Conservation (phyloP, 2,888 invertebrate genomes). For the Archips xylosteana region DNA sequence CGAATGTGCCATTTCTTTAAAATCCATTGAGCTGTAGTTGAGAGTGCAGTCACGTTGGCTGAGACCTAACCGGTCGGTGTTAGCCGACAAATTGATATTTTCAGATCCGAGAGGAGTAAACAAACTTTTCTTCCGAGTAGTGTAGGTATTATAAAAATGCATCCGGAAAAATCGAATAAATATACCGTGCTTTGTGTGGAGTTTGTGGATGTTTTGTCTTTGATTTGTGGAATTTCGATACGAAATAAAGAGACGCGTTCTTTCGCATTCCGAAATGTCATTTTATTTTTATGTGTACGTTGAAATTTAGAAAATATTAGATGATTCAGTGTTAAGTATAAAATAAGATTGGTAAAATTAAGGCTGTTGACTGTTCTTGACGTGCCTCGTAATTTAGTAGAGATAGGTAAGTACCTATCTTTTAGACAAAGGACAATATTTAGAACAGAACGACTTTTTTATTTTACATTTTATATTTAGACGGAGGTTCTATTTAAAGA, state of each 20-base stretch:
- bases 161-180: conserved; percentile 30
- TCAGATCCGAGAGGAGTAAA: conserved; percentile 68
- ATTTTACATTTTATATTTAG: too few relatives aligned
- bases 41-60: conserved; percentile 65
- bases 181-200: neutral
- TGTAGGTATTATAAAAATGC: conserved; percentile 34
- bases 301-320: neutral
- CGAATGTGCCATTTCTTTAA: conserved; percentile 57
- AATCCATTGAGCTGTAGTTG: conserved; percentile 59
- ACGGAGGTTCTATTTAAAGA: too few relatives aligned
- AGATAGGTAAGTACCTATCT: too few relatives aligned
- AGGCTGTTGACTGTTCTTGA: too few relatives aligned
- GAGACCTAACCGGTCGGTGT: conserved; percentile 65
- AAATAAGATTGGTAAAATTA: too few relatives aligned
- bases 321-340: neutral
- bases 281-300: neutral
- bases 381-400: too few relatives aligned
- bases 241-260: neutral
- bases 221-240: neutral
- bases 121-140: conserved; percentile 52
- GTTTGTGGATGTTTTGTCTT: neutral
- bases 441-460: too few relatives aligned
- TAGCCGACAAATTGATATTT: conserved; percentile 79
- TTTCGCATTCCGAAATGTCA: neutral
- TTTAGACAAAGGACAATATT: too few relatives aligned